phyloP scores from a whole-genome alignment of 1,140 invertebrate species.

The Macrobrachium nipponense region DNA sequence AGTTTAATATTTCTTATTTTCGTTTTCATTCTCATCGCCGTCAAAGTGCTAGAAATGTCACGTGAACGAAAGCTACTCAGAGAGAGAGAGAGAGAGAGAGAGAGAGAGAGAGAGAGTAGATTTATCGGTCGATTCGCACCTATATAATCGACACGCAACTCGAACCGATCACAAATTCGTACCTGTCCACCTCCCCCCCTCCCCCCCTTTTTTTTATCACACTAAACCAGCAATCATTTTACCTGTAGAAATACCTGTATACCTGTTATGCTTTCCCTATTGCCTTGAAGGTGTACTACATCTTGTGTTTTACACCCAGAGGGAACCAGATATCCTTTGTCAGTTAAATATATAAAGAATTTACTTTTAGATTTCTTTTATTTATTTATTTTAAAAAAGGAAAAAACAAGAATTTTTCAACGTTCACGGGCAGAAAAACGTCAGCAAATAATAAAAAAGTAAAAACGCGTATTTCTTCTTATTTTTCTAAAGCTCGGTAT shows the following conservation, averaged over 20 bases:
- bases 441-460: too few species aligned
- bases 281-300: too few species aligned
- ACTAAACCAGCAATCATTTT: background rate
- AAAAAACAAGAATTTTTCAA: too few species aligned
- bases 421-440: too few species aligned
- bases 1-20: background rate
- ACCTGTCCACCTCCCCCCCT: background rate
- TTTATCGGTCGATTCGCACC: background rate
- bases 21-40: too few species aligned
- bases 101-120: constrained; percentile 24
- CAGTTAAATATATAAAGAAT: too few species aligned
- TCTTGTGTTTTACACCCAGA: too few species aligned
- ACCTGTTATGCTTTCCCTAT: background rate
- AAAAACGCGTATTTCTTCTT: too few species aligned
- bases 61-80: background rate
- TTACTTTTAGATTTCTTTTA: too few species aligned
- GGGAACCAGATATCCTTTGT: too few species aligned
- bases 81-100: constrained; percentile 30
- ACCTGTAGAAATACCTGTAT: background rate
- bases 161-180: background rate
- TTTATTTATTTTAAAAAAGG: too few species aligned
- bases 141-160: background rate
- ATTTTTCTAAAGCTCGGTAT: too few species aligned
- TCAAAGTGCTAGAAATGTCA: background rate
- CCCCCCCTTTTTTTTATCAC: background rate